Base-by-base conservation (phyloP, 2,113 vertebrate genomes). In the Ranitomeya variabilis region DNA sequence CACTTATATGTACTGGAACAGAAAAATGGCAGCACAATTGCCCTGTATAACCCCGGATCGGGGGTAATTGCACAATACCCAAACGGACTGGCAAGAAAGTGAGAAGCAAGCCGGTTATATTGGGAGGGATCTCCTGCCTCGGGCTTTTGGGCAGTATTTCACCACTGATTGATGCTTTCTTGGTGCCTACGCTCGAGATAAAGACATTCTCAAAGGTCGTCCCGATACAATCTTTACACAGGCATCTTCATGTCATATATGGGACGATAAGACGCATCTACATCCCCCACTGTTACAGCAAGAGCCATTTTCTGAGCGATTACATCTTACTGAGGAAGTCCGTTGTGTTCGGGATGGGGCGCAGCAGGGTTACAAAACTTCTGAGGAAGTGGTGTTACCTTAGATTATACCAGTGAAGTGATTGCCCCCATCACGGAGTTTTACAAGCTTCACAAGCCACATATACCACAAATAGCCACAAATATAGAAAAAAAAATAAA, bases 321-420 rank as follows among this genome's bases (percentile, higher is more conserved):
- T 37, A 73, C 13, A 86, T 86, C 84, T 86, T 37, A 45, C 15
- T 73, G 45, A 76, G 84, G 84, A 86, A 86, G 84, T 76, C 84
- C 9, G 69, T 74, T 74, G 13, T n/a, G 51, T 26, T 14, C 18
- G 52, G 64, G 60, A 26, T 19, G 67, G 26, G 19, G 45, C 62
- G 15, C 55, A 13, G 69, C 71, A 45, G 18, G 37, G 73, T 86
- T 86, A 64, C 85, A 15, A 52, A 77, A 77, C 74, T n/a, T 59
- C 31, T 62, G 31, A 86, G 85, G 85, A 86, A 86, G 76, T 77
- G 2, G 23, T 64, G 71, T 64, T 62, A 26, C 73, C 55, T 52
- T 31, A 64, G 54, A 86, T 86, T 86, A 26, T 76, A 77, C 45
- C 57, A 62, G 55, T 45, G 69, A 60, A 86, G 55, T 78, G 31